A percentile compares a stretch with the other conserved stretches of the same genome.
phyloP scores from a whole-genome alignment of 2,888 invertebrate genomes.

The Pecten maximus region DNA sequence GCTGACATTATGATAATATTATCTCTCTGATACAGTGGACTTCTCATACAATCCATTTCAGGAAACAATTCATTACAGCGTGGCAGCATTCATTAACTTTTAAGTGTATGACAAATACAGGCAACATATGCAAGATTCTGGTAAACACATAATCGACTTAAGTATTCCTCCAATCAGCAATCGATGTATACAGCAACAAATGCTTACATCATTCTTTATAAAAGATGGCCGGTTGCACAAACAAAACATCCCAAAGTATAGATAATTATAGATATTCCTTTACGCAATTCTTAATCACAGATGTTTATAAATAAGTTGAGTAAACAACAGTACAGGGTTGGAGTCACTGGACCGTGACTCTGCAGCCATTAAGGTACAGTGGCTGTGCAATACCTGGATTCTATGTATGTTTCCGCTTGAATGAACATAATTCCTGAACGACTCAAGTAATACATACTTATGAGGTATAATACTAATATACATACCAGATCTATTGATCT shows the following conservation, averaged over 20 bases:
- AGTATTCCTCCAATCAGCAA: neutral
- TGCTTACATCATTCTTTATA: neutral
- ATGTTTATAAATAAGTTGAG: neutral
- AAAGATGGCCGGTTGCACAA: slow-evolving; percentile 14
- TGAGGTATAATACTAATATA: slow-evolving; percentile 2
- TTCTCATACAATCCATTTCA: neutral
- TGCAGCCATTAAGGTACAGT: neutral
- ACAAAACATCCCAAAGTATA: neutral
- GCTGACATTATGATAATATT: slow-evolving; percentile 1
- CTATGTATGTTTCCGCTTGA: neutral
- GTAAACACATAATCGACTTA: neutral
- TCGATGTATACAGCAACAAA: neutral
- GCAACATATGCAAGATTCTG: neutral
- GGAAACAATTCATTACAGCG: neutral
- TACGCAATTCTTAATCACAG: neutral
- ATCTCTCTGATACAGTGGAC: neutral
- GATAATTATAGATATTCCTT: neutral
- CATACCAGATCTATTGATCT: slow-evolving; percentile 27
- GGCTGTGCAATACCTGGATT: slow-evolving; percentile 29
- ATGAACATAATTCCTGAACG: neutral
- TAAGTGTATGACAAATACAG: slow-evolving; percentile 1
- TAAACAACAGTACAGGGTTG: neutral
- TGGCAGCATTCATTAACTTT: neutral
- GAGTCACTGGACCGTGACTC: neutral
- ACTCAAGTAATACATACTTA: neutral